Evolutionary conservation across 1,140 invertebrate species (phyloP), one percentile per base, ranked within the genome.

Genomic region (Drosophila insularis): DNA sequence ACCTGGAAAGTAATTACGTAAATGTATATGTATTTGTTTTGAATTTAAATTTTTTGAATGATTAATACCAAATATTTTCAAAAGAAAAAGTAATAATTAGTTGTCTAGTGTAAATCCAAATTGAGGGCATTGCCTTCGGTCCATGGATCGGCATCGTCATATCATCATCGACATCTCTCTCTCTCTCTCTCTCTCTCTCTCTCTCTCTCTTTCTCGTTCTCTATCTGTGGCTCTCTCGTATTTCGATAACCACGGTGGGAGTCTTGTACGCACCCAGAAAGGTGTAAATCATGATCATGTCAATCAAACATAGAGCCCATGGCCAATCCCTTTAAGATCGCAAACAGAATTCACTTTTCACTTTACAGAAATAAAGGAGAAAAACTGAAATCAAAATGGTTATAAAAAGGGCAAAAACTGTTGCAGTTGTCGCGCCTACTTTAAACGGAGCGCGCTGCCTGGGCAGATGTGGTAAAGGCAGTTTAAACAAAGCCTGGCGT

Each of bases 211-310:
- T 17, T 35, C 11, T 32, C 14, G 21, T 17, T 31, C 23, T 60
- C 19, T 27, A 37, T 32, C 19, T 61, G 13, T 1, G 13, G 1
- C 39, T 40, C n/a, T 40, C 3, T 40, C n/a, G 39, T n/a, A 40
- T n/a, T n/a, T 14, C n/a, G 14, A 6, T 17, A 8, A 13, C 50
- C 60, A 35, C 43, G 69, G 87, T 90, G 89, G 87, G 89, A 89
- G 87, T 85, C 74, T 75, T 21, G 73, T 90, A 85, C 87, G 87
- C 87, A 90, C 89, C 87, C 85, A 89, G 63, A 90, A 90, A 90
- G 87, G 87, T 90, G 87, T 89, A 90, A 90, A 90, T 90, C 87
- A 90, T 89, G 89, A 90, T 90, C 87, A 89, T 85, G 87, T 89
- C 85, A 89, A 89, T 89, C 85, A 89, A 70, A 50, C 43, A 50